Evolutionary conservation across 2,797 vertebrate genomes (phyloP).

Genomic region (Sebastes flavidus): DNA sequence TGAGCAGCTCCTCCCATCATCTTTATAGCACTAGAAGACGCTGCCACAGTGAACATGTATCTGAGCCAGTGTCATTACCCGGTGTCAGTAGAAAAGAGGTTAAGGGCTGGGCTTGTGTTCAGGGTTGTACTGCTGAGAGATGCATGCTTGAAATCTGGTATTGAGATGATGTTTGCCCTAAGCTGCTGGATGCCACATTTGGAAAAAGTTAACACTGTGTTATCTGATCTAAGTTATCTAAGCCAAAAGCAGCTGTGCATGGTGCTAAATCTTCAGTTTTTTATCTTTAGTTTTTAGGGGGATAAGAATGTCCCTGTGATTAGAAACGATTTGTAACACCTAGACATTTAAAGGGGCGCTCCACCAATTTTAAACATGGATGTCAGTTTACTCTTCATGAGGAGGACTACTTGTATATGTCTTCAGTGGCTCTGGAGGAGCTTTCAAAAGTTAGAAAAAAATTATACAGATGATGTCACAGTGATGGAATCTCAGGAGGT

Average conservation of each 20-base stretch:
- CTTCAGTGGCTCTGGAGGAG: neutral
- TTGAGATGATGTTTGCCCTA: neutral
- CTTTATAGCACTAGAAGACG: neutral
- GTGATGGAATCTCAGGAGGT: neutral
- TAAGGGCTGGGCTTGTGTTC: neutral
- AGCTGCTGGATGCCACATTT: neutral
- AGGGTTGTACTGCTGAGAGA: neutral
- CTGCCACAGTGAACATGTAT: neutral
- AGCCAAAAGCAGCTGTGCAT: neutral
- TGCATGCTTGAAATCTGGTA: neutral
- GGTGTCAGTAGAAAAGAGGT: neutral
- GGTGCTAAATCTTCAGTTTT: neutral
- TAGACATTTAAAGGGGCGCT: neutral
- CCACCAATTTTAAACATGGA: neutral
- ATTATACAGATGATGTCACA: neutral
- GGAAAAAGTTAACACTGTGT: neutral
- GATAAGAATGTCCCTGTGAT: neutral
- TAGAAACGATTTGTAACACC: neutral
- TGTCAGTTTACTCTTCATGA: neutral
- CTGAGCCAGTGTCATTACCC: neutral
- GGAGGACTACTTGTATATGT: neutral
- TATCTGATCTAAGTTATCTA: neutral
- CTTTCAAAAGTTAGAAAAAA: neutral
- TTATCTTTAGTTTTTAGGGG: neutral
- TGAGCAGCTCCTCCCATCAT: neutral